Percentiles rank a stretch among this genome's conserved stretches.
Conservation (phyloP, 2,888 invertebrate species). For the Entomobrya proxima region DNA sequence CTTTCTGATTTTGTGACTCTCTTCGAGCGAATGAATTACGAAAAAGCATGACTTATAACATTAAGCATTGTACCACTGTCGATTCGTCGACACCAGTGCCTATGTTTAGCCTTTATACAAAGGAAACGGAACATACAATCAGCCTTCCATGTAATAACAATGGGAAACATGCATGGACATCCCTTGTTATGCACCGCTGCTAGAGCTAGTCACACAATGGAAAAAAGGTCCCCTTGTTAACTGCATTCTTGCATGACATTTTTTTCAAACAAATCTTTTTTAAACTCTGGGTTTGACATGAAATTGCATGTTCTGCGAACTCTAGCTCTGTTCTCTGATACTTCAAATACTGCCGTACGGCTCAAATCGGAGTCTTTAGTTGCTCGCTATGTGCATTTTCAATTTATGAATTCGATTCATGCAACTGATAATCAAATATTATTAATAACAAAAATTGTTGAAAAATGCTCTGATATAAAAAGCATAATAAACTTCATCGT, state of each 20-base stretch:
- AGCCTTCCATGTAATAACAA: constrained; percentile 19
- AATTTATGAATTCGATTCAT: constrained; percentile 16
- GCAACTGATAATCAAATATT: constrained; percentile 40
- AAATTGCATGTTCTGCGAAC: neutral
- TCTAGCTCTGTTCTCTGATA: neutral
- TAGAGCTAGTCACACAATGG: neutral
- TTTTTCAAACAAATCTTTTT: constrained; percentile 26
- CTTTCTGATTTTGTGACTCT: neutral
- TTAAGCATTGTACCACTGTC: neutral
- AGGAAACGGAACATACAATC: constrained; percentile 50
- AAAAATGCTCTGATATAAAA: too few species aligned
- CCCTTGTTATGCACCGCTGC: constrained; percentile 1
- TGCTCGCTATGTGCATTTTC: neutral
- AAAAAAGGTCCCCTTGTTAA: constrained; percentile 30
- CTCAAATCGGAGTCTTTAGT: neutral
- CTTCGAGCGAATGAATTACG: neutral
- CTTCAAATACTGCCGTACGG: neutral
- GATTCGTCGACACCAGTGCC: neutral
- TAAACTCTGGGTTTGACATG: constrained; percentile 14
- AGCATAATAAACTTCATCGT: too few species aligned
- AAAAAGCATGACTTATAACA: neutral
- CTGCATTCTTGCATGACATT: constrained; percentile 57
- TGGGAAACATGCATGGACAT: constrained; percentile 4
- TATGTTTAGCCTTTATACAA: neutral
- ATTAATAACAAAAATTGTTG: neutral